Evolutionary conservation across 2,888 invertebrate species (phyloP).

Genomic region (Steinernema carpocapsae): DNA sequence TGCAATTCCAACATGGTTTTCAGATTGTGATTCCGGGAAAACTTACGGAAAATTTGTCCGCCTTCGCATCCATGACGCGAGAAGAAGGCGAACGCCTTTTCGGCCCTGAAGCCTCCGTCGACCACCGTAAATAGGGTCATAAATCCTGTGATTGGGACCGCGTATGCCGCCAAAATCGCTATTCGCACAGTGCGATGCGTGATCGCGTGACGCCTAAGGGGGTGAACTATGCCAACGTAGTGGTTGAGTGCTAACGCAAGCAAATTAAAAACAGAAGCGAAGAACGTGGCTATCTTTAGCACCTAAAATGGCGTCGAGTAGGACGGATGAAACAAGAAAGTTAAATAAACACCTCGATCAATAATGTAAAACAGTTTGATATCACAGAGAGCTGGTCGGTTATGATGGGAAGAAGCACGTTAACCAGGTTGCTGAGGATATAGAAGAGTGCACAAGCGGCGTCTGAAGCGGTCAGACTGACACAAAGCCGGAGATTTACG

Average conservation of each 20-base stretch:
- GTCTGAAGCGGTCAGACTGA: conserved; percentile 60
- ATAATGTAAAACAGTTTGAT: conserved; percentile 59
- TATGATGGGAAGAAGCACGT: conserved; percentile 55
- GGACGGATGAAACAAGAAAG: not conserved
- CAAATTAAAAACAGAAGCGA: conserved; percentile 76
- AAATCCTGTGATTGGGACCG: conserved; percentile 54
- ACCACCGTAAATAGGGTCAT: conserved; percentile 54
- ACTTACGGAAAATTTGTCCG: conserved; percentile 51
- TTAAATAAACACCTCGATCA: conserved; percentile 53
- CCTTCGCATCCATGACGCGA: conserved; percentile 53
- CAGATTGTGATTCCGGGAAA: not conserved
- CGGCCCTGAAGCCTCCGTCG: conserved; percentile 58
- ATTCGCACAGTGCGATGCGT: conserved; percentile 45
- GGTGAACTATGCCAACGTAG: conserved; percentile 76
- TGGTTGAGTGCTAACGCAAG: conserved; percentile 76
- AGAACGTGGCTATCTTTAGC: conserved; percentile 69
- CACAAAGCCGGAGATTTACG: conserved; percentile 63
- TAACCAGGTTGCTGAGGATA: conserved; percentile 59
- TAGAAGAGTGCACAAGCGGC: conserved; percentile 63
- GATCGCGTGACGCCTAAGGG: conserved; percentile 70
- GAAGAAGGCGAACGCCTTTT: conserved; percentile 59
- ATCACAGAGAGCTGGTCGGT: conserved; percentile 44
- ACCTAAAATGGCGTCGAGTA: conserved; percentile 46
- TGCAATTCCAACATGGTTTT: conserved; percentile 42
- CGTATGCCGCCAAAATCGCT: conserved; percentile 54